phyloP scores from a whole-genome alignment of 2,113 vertebrate species.

The Patagioenas fasciata region DNA sequence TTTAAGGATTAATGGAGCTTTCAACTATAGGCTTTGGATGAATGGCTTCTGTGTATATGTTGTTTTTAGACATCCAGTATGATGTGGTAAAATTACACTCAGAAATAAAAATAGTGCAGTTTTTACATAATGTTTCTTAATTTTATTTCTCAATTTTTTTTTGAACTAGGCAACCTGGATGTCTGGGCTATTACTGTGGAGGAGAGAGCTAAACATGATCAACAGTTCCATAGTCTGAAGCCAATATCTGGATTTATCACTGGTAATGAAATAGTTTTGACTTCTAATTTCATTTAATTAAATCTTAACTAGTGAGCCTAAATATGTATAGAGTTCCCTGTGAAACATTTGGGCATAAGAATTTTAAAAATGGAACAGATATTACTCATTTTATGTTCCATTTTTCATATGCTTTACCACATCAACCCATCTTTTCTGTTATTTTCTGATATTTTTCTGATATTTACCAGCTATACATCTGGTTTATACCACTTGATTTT shows the following conservation, averaged over 20 bases:
- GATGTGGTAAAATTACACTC: not conserved
- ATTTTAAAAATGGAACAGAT: not conserved
- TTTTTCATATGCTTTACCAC: not conserved
- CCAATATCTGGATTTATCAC: constrained; percentile 94
- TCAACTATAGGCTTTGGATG: not conserved
- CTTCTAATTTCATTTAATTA: not conserved
- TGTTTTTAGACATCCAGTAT: not conserved
- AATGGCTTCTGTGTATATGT: not conserved
- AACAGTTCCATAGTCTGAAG: constrained; percentile 96
- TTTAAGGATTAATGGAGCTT: not conserved
- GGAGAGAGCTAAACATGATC: constrained; percentile 96
- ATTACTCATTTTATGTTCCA: not conserved
- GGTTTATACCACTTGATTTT: not conserved
- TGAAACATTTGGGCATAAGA: not conserved
- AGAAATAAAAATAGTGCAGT: not conserved
- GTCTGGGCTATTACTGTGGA: constrained; percentile 95
- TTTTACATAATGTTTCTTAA: not conserved
- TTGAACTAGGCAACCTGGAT: constrained; percentile 85
- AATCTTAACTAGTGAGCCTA: not conserved
- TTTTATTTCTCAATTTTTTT: not conserved
- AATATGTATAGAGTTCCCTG: not conserved
- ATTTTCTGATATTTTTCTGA: not conserved
- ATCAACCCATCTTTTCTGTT: not conserved
- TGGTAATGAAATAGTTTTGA: constrained; percentile 75
- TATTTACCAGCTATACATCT: not conserved